Conservation (phyloP, 2,888 invertebrate species). For the Kuschelorhynchus macadamiae region DNA sequence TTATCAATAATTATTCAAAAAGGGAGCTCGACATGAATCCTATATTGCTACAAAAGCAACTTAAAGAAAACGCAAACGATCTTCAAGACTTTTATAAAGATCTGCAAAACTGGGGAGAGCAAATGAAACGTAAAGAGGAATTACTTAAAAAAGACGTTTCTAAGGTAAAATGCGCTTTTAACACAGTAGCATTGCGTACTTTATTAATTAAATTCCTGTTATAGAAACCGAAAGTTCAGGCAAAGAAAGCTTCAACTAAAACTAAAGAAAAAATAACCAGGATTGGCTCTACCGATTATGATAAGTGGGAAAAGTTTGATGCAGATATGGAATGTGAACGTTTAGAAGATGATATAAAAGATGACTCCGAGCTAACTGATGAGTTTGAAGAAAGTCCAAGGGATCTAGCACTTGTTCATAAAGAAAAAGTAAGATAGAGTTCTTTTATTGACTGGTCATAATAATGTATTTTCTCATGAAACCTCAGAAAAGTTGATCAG, state of each 20-base stretch:
- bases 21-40: slow-evolving; percentile 70
- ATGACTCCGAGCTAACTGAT: slow-evolving; percentile 69
- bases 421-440: slow-evolving; percentile 74
- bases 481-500: too few relatives aligned
- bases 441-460: neutral
- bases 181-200: too few relatives aligned
- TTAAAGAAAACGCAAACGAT: slow-evolving; percentile 80
- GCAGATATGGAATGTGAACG: slow-evolving; percentile 78
- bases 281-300: slow-evolving; percentile 72
- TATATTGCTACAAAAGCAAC: slow-evolving; percentile 78
- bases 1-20: neutral
- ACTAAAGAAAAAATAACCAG: slow-evolving; percentile 33
- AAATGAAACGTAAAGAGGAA: slow-evolving; percentile 80
- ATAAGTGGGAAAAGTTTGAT: slow-evolving; percentile 86
- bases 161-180: slow-evolving; percentile 22
- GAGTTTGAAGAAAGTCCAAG: slow-evolving; percentile 72
- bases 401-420: slow-evolving; percentile 78
- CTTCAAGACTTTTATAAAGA: slow-evolving; percentile 80
- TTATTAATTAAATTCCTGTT: slow-evolving; percentile 12
- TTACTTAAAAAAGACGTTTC: slow-evolving; percentile 38
- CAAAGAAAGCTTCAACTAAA: neutral
- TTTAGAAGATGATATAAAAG: slow-evolving; percentile 72
- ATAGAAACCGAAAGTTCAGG: slow-evolving; percentile 20
- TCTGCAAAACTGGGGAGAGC: slow-evolving; percentile 79
- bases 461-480: neutral